These are phyloP conservation scores for Sphyrna mokarran DNA, from an alignment of 2,113 vertebrate genomes.

Conservation along the genomic window DNA sequence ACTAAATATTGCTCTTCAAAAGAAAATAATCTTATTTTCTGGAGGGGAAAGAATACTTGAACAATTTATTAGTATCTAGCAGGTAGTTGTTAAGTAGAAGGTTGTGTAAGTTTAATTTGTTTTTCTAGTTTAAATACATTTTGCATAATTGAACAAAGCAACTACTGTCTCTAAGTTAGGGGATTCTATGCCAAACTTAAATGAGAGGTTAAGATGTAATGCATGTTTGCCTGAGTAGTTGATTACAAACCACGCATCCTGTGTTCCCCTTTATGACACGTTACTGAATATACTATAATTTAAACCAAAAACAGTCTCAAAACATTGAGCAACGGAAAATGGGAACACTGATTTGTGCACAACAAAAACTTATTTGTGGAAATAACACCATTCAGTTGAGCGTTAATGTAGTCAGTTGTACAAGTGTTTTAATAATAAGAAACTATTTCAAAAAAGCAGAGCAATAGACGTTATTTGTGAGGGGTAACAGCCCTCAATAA, in stretches of 20 bases:
- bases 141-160: constrained; percentile 6
- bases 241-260: not conserved
- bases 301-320: not conserved
- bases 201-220: not conserved
- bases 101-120: not conserved
- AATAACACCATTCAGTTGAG: not conserved
- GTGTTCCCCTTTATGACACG: not conserved
- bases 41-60: not conserved
- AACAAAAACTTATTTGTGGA: not conserved
- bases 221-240: not conserved
- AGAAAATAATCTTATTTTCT: not conserved
- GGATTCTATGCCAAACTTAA: not conserved
- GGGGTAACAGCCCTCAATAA: not conserved
- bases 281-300: constrained; percentile 2
- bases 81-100: not conserved
- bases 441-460: not conserved
- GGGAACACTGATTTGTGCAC: not conserved
- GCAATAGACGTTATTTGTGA: not conserved
- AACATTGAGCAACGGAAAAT: not conserved
- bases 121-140: not conserved
- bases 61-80: not conserved
- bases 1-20: not conserved
- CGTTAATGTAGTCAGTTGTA: not conserved
- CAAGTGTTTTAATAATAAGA: not conserved
- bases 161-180: not conserved